Conservation (phyloP, 2,797 vertebrate species). For the Crenuchus spilurus region DNA sequence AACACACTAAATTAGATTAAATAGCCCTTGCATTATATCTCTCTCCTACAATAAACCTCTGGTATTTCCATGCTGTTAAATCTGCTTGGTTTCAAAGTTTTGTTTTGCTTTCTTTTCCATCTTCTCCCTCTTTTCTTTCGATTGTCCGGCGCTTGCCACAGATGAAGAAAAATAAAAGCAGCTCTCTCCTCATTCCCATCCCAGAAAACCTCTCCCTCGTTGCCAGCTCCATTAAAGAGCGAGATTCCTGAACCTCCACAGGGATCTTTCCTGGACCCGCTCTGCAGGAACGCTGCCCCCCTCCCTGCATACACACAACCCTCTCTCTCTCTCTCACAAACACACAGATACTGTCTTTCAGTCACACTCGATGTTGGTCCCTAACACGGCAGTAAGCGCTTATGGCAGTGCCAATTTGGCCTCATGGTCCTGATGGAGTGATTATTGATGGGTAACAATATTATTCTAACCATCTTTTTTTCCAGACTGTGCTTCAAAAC, state of each 20-base stretch:
- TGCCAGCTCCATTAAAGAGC: constrained; percentile 59
- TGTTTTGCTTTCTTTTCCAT: constrained; percentile 53
- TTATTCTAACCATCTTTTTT: constrained; percentile 28
- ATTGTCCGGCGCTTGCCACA: constrained; percentile 43
- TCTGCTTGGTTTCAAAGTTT: constrained; percentile 34
- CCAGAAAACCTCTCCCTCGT: constrained; percentile 53
- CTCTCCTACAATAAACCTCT: constrained; percentile 33
- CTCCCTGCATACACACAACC: constrained; percentile 27
- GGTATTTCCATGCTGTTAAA: constrained; percentile 35
- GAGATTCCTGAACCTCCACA: constrained; percentile 61
- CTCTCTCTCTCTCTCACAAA: background rate
- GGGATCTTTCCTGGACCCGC: constrained; percentile 61
- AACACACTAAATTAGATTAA: constrained; percentile 53
- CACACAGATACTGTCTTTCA: constrained; percentile 6
- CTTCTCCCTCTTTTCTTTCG: constrained; percentile 38
- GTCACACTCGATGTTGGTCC: constrained; percentile 20
- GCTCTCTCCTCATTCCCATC: constrained; percentile 55
- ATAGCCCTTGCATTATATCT: constrained; percentile 17
- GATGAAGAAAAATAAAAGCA: constrained; percentile 54
- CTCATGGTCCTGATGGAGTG: constrained; percentile 28
- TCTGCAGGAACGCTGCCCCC: constrained; percentile 53
- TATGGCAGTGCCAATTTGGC: constrained; percentile 19
- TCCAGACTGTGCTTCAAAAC: constrained; percentile 20
- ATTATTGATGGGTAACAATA: constrained; percentile 35
- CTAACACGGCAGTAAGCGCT: constrained; percentile 9